A percentile compares a stretch with the other conserved stretches of the same genome.
Conservation (phyloP, 2,888 invertebrate genomes). For the Bursaphelenchus okinawaensis region DNA sequence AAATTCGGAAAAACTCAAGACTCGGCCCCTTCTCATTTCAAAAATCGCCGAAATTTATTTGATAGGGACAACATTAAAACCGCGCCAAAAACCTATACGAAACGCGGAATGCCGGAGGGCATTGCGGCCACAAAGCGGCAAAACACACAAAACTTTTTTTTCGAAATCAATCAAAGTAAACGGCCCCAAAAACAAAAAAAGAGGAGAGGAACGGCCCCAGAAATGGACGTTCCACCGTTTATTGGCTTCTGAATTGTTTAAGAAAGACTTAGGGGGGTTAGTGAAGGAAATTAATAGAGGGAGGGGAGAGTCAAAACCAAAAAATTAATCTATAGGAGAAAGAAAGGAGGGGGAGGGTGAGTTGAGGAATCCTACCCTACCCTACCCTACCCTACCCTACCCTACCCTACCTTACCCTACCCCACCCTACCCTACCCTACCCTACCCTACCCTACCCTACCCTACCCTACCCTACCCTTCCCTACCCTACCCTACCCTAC, state of each 20-base stretch:
- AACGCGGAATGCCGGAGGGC: background rate
- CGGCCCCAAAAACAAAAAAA: background rate
- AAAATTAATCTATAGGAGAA: background rate
- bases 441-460: too few species aligned
- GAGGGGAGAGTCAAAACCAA: background rate
- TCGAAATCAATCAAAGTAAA: background rate
- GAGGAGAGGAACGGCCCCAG: background rate
- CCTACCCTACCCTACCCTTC: too few species aligned
- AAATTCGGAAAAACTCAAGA: too few species aligned
- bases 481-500: too few species aligned
- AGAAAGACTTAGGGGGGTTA: background rate
- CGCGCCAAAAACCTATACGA: background rate
- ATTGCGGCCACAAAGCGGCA: too few species aligned
- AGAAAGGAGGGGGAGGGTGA: background rate
- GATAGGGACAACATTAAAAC: background rate
- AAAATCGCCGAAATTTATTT: background rate
- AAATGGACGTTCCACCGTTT: background rate
- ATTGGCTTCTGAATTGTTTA: too few species aligned
- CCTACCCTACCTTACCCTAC: too few species aligned
- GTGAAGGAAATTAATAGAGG: background rate
- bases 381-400: too few species aligned
- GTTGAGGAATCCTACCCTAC: too few species aligned
- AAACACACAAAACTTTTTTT: background rate
- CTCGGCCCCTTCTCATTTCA: too few species aligned
- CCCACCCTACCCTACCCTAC: too few species aligned